Percentiles rank a stretch among this genome's conserved stretches.
phyloP scores from a whole-genome alignment of 2,797 vertebrate genomes.

The Typhlichthys subterraneus region DNA sequence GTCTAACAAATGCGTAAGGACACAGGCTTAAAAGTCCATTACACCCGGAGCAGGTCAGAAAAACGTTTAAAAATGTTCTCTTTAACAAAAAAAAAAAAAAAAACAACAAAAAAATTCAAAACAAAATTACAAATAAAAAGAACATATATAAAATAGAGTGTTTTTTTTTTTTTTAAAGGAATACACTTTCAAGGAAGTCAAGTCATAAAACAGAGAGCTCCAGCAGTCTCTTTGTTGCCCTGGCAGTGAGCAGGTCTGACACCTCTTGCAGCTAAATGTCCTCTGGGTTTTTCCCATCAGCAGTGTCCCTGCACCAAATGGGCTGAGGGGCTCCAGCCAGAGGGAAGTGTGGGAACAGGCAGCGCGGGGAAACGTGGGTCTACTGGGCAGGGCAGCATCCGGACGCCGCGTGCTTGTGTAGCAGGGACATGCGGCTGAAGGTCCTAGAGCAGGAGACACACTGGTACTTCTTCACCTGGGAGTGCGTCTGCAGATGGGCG shows the following conservation, averaged over 20 bases:
- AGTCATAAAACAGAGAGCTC: constrained; percentile 19
- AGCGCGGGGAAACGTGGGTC: constrained; percentile 32
- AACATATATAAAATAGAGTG: no score
- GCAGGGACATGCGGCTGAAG: constrained; percentile 98
- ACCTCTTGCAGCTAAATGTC: constrained; percentile 5
- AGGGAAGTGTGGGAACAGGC: not conserved
- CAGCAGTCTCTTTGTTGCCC: not conserved
- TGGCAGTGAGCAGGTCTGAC: constrained; percentile 10
- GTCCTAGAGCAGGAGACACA: constrained; percentile 90
- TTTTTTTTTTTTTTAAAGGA: not conserved
- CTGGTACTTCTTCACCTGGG: constrained; percentile 97
- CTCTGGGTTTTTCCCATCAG: constrained; percentile 2
- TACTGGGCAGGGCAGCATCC: constrained; percentile 82
- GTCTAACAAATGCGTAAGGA: constrained; percentile 19
- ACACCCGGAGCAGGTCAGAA: constrained; percentile 6
- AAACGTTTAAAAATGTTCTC: constrained; percentile 23
- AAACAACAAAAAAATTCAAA: constrained; percentile 1
- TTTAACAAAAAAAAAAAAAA: constrained; percentile 4
- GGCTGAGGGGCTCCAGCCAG: constrained; percentile 8
- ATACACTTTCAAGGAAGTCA: constrained; percentile 45
- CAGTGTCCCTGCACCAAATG: not conserved
- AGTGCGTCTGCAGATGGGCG: constrained; percentile 97
- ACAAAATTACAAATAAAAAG: not conserved
- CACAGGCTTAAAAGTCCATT: constrained; percentile 9
- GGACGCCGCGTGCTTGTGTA: constrained; percentile 91